Conservation (phyloP, 2,797 vertebrate species). For the Liasis olivaceus region DNA sequence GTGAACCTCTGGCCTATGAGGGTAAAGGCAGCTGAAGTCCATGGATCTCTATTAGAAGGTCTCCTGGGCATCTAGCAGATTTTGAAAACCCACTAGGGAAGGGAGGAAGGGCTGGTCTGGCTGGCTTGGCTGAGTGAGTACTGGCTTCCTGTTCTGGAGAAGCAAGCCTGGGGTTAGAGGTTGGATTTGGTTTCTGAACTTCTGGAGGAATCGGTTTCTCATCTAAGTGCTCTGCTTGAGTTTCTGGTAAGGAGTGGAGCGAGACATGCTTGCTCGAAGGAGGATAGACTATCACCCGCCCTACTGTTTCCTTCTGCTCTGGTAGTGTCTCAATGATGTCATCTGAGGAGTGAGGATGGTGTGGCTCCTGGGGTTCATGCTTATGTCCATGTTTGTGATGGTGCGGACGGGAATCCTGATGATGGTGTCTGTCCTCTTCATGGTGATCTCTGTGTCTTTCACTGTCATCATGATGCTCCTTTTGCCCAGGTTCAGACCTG, state of each 20-base stretch:
- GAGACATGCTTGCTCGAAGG: constrained; percentile 39
- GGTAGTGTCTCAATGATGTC: background rate
- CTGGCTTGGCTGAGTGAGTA: background rate
- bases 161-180: background rate
- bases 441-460: background rate
- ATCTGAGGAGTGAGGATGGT: background rate
- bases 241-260: background rate
- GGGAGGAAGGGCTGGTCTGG: constrained; percentile 44
- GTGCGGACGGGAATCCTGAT: no score
- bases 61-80: constrained; percentile 67
- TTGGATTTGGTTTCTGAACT: constrained; percentile 34
- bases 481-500: background rate
- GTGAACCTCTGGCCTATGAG: background rate
- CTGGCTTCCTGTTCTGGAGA: background rate
- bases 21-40: constrained; percentile 45
- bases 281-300: constrained; percentile 53
- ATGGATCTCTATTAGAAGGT: fast-evolving
- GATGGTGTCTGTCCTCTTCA: background rate
- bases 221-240: background rate
- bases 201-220: constrained; percentile 10
- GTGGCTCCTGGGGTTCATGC: background rate
- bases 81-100: constrained; percentile 57
- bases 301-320: constrained; percentile 41
- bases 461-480: background rate
- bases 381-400: background rate